Conservation (phyloP, 1,140 invertebrate genomes). For the Belonocnema kinseyi region DNA sequence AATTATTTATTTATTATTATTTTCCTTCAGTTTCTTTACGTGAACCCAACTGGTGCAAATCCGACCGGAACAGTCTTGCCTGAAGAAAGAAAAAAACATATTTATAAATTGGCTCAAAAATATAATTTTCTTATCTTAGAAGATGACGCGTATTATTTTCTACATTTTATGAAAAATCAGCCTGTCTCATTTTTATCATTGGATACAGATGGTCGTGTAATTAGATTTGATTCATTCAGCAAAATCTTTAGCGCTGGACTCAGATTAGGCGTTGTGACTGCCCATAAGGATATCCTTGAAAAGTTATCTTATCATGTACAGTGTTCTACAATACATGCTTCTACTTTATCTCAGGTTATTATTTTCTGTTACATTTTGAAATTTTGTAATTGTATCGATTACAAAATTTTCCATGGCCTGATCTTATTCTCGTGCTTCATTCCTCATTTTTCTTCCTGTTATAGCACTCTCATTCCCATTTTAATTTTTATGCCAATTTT, state of each 20-base stretch:
- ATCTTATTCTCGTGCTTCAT: too few relatives aligned
- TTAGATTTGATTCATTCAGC: slow-evolving; percentile 81
- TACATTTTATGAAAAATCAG: slow-evolving; percentile 76
- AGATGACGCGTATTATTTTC: slow-evolving; percentile 81
- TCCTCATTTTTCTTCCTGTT: too few relatives aligned
- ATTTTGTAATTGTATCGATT: too few relatives aligned
- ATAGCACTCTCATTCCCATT: too few relatives aligned
- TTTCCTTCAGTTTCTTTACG: slow-evolving; percentile 75
- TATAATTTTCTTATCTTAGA: slow-evolving; percentile 81
- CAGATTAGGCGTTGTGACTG: slow-evolving; percentile 77
- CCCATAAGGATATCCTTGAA: slow-evolving; percentile 69
- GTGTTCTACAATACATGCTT: slow-evolving; percentile 76
- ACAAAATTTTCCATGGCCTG: too few relatives aligned
- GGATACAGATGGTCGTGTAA: slow-evolving; percentile 79
- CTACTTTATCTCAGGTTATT: slow-evolving; percentile 78
- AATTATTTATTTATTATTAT: slow-evolving; percentile 36
- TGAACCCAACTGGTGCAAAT: slow-evolving; percentile 80
- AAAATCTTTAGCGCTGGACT: slow-evolving; percentile 79
- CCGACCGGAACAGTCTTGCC: slow-evolving; percentile 77
- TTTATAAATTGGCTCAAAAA: slow-evolving; percentile 78
- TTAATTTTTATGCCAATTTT: too few relatives aligned
- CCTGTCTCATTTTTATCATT: slow-evolving; percentile 78
- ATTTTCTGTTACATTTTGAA: too few relatives aligned
- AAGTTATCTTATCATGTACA: slow-evolving; percentile 74
- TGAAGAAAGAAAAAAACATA: slow-evolving; percentile 73